Base-by-base conservation (phyloP, 2,888 invertebrate species). In the Ormyrus nitidulus region DNA sequence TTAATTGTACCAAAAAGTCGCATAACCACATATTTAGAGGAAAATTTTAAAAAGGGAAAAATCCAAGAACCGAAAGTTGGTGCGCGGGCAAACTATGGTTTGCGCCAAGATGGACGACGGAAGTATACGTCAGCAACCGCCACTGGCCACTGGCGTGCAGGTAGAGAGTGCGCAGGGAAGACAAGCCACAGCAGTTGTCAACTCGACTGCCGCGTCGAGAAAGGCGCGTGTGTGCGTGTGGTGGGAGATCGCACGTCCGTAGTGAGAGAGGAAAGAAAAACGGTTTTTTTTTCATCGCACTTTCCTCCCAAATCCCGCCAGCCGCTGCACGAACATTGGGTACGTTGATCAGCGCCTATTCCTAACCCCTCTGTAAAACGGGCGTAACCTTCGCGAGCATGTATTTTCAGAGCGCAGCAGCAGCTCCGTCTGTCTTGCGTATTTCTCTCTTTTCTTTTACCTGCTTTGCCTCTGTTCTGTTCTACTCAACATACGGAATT, bases 41-140 rank as follows among this genome's bases (percentile, higher is more conserved):
- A 19, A 19, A 19, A 19, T 19, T 19, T 19, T 19, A 19, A 19
- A 19, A 19, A 19, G 19, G 19, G 19, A 19, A 34, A n/a, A 44
- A 64, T 13, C 11, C 13, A 65, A 13, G 9, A 58, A 46, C 19
- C 11, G 79, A 83, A 82, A 82, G 82, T 71, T 77, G 76, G 81
- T 84, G 83, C 84, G 19, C 19, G 19, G 19, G 19, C 19, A 19
- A 19, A 19, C 19, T 19, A 10, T 46, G 6, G 19, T 61, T 61
- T 34, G 7, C 34, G 19, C 6, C 54, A 73, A 64, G 8, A 89
- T 89, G 89, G 87, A 84, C 73, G 83, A 72, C 88, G 90, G 90
- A 89, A 89, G 89, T 90, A 88, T 87, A 90, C 89, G 90, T 89
- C 89, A 89, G 86, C 89, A 88, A 86, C 88, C 64, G 88, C 88